Evolutionary conservation across 2,113 vertebrate genomes (phyloP).

Genomic region (Tympanuchus pallidicinctus): DNA sequence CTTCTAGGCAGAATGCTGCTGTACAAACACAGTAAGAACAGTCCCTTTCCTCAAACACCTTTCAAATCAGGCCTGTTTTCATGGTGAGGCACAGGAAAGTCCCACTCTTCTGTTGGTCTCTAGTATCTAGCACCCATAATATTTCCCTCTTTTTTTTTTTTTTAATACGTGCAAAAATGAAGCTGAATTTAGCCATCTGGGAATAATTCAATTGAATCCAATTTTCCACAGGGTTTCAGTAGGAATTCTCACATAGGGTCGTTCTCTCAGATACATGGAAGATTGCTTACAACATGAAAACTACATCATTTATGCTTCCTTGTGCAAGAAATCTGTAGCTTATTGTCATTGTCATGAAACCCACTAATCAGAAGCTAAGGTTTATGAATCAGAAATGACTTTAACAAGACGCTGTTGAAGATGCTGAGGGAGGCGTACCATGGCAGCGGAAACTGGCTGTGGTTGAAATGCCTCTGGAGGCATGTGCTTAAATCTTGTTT

Average conservation of each 20-base stretch:
- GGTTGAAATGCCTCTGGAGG: slow-evolving; percentile 24
- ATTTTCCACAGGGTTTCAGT: not conserved
- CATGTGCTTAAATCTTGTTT: slow-evolving; percentile 18
- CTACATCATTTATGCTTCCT: not conserved
- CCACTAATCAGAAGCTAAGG: not conserved
- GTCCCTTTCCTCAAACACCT: not conserved
- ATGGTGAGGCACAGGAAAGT: not conserved
- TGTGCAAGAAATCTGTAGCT: not conserved
- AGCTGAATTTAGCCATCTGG: not conserved
- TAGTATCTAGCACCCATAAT: not conserved
- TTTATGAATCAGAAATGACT: not conserved
- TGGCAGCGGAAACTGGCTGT: not conserved
- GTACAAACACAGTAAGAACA: not conserved
- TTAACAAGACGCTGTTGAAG: not conserved
- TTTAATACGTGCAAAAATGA: not conserved
- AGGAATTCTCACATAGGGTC: not conserved
- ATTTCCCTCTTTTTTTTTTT: not conserved
- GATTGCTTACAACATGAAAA: not conserved
- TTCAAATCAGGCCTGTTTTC: not conserved
- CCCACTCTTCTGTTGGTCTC: not conserved
- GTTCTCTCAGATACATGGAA: not conserved
- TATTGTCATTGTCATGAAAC: not conserved
- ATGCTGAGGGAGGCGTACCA: not conserved
- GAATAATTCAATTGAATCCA: not conserved
- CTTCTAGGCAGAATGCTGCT: not conserved